phyloP scores from a whole-genome alignment of 2,113 vertebrate species.

The Morone chrysops region DNA sequence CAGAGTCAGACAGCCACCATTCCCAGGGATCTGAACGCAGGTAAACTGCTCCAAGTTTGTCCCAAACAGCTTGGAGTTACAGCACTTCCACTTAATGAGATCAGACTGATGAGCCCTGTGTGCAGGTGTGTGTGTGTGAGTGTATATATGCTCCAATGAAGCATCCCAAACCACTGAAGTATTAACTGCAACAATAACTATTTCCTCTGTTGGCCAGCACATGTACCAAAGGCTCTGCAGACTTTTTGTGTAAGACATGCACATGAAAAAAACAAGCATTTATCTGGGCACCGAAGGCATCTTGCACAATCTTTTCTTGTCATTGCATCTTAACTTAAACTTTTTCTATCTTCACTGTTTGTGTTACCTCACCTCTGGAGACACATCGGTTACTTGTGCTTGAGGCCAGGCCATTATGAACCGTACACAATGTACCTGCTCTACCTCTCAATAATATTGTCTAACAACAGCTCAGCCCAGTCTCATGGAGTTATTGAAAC shows the following conservation, averaged over 20 bases:
- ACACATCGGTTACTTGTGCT: constrained; percentile 41
- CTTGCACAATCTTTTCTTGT: constrained; percentile 41
- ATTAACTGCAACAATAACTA: constrained; percentile 62
- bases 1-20: constrained; percentile 71
- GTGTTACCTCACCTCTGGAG: constrained; percentile 54
- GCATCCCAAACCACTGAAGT: constrained; percentile 59
- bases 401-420: constrained; percentile 57
- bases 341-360: constrained; percentile 42
- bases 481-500: not conserved
- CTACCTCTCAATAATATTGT: constrained; percentile 12
- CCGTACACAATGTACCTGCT: constrained; percentile 4
- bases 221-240: constrained; percentile 49
- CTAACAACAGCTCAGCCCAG: not conserved
- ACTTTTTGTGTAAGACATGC: constrained; percentile 31
- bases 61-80: constrained; percentile 79
- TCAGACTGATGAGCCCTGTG: constrained; percentile 65
- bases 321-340: constrained; percentile 20
- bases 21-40: constrained; percentile 73
- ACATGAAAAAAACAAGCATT: constrained; percentile 37
- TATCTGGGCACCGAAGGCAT: constrained; percentile 49
- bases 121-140: constrained; percentile 49
- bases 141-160: constrained; percentile 19
- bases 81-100: constrained; percentile 67
- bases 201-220: constrained; percentile 42
- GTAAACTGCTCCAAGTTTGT: constrained; percentile 80